phyloP scores from a whole-genome alignment of 2,797 vertebrate genomes.

The Pipistrellus kuhlii region DNA sequence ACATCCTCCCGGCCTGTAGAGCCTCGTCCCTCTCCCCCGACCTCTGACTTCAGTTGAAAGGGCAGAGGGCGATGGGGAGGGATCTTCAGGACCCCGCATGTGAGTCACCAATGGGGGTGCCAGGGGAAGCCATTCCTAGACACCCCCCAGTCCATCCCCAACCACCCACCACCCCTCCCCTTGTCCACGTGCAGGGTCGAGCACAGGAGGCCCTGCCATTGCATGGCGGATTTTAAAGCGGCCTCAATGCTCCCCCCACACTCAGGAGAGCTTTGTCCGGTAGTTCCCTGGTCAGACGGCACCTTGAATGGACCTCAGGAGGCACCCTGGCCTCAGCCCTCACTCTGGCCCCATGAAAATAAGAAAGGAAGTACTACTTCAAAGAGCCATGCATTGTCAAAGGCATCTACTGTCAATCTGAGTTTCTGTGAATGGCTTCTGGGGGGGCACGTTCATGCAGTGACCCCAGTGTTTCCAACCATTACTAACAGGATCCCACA shows the following conservation, averaged over 20 bases:
- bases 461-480: neutral
- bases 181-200: neutral
- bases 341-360: neutral
- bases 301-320: neutral
- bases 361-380: neutral
- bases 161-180: neutral
- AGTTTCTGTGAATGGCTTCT: neutral
- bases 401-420: neutral
- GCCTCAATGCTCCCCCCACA: neutral
- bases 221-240: neutral
- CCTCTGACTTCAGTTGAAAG: neutral
- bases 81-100: fast-evolving
- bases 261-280: neutral
- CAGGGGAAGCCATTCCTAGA: neutral
- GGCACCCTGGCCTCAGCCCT: neutral
- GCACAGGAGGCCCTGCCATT: neutral
- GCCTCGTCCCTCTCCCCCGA: neutral
- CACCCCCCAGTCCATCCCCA: neutral
- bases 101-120: neutral
- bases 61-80: neutral
- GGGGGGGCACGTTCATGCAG: fast-evolving
- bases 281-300: neutral
- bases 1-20: neutral
- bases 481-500: neutral
- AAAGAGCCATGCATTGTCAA: neutral